Evolutionary conservation across 2,113 vertebrate genomes (phyloP).

Genomic region (Mystacornis crossleyi): DNA sequence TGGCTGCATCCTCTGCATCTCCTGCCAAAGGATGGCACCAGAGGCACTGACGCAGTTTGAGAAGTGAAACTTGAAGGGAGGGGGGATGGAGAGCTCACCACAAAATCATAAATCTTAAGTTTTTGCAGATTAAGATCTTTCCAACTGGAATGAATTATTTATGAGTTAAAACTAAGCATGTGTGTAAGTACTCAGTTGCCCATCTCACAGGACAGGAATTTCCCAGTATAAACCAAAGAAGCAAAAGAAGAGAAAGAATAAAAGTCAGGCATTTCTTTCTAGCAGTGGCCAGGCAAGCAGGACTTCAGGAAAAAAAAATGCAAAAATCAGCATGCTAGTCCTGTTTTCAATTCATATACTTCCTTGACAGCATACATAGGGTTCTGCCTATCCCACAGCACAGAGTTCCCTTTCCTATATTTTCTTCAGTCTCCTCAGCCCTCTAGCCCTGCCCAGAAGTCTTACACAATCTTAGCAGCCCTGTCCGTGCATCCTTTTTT

Average conservation of each 20-base stretch:
- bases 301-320: not conserved
- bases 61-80: not conserved
- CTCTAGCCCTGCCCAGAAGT: not conserved
- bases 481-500: not conserved
- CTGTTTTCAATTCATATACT: not conserved
- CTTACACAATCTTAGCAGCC: not conserved
- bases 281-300: not conserved
- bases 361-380: not conserved
- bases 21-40: constrained; percentile 14
- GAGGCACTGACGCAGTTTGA: not conserved
- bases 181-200: not conserved
- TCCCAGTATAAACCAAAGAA: not conserved
- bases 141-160: not conserved
- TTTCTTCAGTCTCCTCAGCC: not conserved
- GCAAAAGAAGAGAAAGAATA: not conserved
- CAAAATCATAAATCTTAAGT: not conserved
- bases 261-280: not conserved
- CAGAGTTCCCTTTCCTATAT: not conserved
- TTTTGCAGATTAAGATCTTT: not conserved
- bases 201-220: not conserved
- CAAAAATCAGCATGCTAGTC: not conserved
- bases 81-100: not conserved
- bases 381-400: not conserved
- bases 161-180: not conserved
- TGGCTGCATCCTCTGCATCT: not conserved